phyloP scores from a whole-genome alignment of 2,888 invertebrate genomes.

The Malacosoma neustria region DNA sequence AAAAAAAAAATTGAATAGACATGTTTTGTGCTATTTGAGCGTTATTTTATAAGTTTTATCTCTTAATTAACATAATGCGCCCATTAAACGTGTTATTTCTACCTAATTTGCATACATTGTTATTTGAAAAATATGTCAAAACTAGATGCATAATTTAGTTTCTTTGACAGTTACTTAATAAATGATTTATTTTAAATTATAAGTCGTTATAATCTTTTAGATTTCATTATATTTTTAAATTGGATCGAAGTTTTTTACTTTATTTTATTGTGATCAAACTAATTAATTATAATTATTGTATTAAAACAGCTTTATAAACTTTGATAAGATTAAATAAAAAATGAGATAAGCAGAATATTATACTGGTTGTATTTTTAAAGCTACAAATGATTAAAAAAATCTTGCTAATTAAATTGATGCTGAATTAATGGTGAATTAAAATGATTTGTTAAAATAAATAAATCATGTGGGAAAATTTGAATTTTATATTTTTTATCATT shows the following conservation, averaged over 20 bases:
- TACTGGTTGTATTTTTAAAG: background rate
- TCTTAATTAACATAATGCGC: constrained; percentile 27
- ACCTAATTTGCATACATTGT: background rate
- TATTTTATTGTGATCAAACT: background rate
- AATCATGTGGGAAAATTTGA: too few relatives aligned
- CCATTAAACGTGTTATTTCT: background rate
- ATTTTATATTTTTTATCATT: too few relatives aligned
- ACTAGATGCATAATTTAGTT: background rate
- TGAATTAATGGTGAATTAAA: too few relatives aligned
- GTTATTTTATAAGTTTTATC: constrained; percentile 31
- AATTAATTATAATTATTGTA: background rate
- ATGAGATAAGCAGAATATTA: background rate
- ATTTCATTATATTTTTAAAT: background rate
- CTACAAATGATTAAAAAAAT: too few relatives aligned
- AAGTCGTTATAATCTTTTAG: background rate
- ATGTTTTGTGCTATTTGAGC: constrained; percentile 33
- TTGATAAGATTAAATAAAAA: background rate
- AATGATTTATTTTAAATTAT: background rate
- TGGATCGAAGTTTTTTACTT: background rate
- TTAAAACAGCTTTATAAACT: too few relatives aligned
- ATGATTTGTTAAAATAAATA: too few relatives aligned
- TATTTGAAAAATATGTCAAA: constrained; percentile 1
- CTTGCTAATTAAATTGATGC: too few relatives aligned
- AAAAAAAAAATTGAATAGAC: constrained; percentile 54
- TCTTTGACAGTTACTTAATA: background rate